Evolutionary conservation across 2,797 vertebrate genomes (phyloP), one percentile per base, ranked within the genome.

Genomic region (Pipistrellus nathusii): DNA sequence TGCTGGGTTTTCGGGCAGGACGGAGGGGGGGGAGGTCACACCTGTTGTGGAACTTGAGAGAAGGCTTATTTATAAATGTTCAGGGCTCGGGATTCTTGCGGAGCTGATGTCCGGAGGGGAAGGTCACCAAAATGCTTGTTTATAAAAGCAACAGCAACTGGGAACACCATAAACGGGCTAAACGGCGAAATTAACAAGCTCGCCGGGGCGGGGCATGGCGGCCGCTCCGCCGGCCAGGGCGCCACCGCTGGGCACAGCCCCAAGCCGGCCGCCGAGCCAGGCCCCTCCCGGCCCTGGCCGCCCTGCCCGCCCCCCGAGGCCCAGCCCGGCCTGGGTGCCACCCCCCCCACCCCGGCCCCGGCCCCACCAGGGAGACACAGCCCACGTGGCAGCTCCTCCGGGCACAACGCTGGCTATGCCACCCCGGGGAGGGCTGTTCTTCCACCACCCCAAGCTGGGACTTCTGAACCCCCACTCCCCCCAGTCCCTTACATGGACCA

Each of bases 31-130:
- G 98, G 99, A 99, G 99, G 99, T 99, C 99, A 99, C 99, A 99
- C 99, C 99, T 99, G 99, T 99, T 99, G 99, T 99, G 99, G 99
- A 99, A 99, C 99, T 99, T 99, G 99, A 99, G 99, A 99, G 99
- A 99, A 99, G 99, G 99, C 99, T 99, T 99, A 99, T 99, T 99
- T 99, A 99, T 99, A 99, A 99, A 99, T 99, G 99, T 99, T 99
- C 99, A 98, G 99, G 98, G 99, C 99, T 99, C 98, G 98, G 98
- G 99, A 99, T 99, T 99, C 99, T 99, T 99, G 98, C 98, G 98
- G 99, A 99, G 99, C 98, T 99, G 99, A 99, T 99, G 98, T 99
- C 98, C 98, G 98, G 98, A 98, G 98, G 98, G 98, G 97, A 98
- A 98, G 98, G 98, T 98, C 98, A 98, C 98, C 57, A 99, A 99